Base-by-base conservation (phyloP, 92 coral and sea anemone genomes). In the Paragorgia papillata region DNA sequence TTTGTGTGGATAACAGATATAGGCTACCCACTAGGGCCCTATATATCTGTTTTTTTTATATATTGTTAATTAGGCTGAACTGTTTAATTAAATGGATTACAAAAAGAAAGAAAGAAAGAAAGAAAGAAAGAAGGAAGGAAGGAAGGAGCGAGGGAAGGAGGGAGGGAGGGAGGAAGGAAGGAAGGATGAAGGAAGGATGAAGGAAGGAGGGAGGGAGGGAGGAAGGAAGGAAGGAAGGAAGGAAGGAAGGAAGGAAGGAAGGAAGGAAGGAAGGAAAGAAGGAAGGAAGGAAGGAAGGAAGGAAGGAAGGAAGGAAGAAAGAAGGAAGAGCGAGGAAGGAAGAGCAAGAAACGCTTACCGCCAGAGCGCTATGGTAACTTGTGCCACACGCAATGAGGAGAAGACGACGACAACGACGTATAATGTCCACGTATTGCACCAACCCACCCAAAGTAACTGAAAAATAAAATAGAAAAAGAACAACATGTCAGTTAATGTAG, bases 351-450 rank as follows among this genome's bases (percentile, higher is more conserved):
- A n/a, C 0, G 89, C 97, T 90, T 85, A 94, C 98, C 51, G 98
- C 98, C 29, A 94, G 79, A 57, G 98, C 97, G 69, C 98, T 94
- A 77, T 94, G 98, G 79, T 81, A 91, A 53, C 98, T 94, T 82
- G 97, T 93, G 19, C 97, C 97, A 74, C 97, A 93, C 10, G 97
- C 97, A 73, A 93, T 93, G 41, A 93, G 85, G 57, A 93, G 84
- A 40, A 93, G 67, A 21, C 97, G 88, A 43, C 97, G 97, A 48
- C 97, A 93, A 64, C 97, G 84, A 43, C 89, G 86, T 51, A 93
- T 93, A 28, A 93, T 84, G 54, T 89, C 86, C 76, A 93, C 92
- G 66, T 93, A 90, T 29, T 87, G 33, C 67, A 82, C 83, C 57
- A 93, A 70, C 37, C 97, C 97, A 30, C 97, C 97, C 51, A 93